phyloP scores from a whole-genome alignment of 1,140 invertebrate species.

The Sipha flava region DNA sequence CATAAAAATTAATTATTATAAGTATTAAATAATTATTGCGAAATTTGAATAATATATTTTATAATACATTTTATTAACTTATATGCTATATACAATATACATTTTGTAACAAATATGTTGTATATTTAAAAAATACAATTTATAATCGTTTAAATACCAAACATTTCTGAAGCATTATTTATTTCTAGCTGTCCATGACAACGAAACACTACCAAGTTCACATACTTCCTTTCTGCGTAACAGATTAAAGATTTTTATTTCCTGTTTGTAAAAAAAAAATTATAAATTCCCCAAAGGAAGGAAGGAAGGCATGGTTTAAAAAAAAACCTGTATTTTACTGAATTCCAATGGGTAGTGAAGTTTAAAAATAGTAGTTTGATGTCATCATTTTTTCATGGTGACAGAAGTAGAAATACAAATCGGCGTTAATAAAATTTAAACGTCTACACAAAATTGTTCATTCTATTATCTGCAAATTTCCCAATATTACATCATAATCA shows the following conservation, averaged over 20 bases:
- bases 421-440: not conserved
- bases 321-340: not conserved
- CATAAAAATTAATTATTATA: no score
- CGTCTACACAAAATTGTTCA: not conserved
- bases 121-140: no score
- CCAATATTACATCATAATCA: not conserved
- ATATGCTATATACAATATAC: no score
- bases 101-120: no score
- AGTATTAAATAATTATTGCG: no score
- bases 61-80: no score
- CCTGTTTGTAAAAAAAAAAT: not conserved
- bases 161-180: not conserved
- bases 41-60: no score
- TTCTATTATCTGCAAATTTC: not conserved
- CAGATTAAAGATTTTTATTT: not conserved
- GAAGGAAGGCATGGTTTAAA: no score
- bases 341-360: not conserved
- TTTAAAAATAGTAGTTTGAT: not conserved
- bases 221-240: not conserved
- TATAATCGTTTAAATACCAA: no score
- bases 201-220: constrained; percentile 3
- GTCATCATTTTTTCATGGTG: not conserved
- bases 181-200: not conserved
- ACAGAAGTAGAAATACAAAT: not conserved
- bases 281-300: not conserved